Percentiles rank a stretch among this genome's conserved stretches.
Conservation (phyloP, 2,888 invertebrate genomes). For the Rhagonycha lutea region DNA sequence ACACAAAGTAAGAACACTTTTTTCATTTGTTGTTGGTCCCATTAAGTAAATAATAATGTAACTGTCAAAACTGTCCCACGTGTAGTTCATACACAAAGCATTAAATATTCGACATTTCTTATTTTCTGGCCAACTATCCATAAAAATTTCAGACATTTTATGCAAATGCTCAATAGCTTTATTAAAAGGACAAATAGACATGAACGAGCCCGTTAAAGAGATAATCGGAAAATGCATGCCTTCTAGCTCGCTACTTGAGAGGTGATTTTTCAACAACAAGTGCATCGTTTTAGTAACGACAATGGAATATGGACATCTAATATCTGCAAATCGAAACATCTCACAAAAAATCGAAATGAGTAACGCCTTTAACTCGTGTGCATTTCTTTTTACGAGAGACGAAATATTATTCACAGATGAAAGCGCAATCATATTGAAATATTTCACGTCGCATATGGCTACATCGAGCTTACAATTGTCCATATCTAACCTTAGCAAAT, state of each 20-base stretch:
- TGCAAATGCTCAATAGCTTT: background rate
- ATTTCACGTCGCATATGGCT: background rate
- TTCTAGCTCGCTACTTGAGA: background rate
- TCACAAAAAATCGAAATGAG: background rate
- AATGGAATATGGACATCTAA: background rate
- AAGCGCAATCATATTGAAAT: background rate
- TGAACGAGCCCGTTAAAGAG: background rate
- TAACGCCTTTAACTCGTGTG: background rate
- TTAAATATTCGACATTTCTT: background rate
- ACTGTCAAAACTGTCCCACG: background rate
- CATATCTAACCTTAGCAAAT: background rate
- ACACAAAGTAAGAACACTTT: background rate
- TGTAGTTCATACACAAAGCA: background rate
- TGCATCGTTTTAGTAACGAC: background rate
- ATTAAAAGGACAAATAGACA: background rate
- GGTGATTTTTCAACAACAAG: background rate
- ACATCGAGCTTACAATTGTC: background rate
- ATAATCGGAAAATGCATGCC: background rate
- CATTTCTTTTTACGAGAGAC: background rate
- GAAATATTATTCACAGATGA: background rate
- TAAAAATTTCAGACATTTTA: background rate
- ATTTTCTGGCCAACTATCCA: background rate
- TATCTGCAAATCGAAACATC: background rate
- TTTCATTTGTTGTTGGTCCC: background rate
- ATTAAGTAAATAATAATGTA: background rate